Evolutionary conservation across 2,888 invertebrate species (phyloP), one percentile per base, ranked within the genome.

Genomic region (Elysia crispata): DNA sequence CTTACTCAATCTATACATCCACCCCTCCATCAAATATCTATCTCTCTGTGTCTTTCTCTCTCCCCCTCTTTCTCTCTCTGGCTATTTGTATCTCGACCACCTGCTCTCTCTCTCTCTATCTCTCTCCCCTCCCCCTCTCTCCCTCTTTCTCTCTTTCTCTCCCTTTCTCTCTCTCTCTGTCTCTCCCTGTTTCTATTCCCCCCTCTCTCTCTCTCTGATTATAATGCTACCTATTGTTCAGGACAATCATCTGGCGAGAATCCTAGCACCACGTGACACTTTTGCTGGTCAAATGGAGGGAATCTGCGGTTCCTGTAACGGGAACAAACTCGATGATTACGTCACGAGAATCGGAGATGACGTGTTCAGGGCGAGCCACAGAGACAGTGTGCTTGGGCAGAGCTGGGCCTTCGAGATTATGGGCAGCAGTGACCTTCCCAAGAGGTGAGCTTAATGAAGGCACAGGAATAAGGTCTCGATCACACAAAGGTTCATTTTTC

Each of bases 251-350:
- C 20, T 69, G 41, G 69, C 23, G 8, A 15, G 41, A 23, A 33
- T 69, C 11, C 18, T 41, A 20, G 69, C 41, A 1, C 69, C 69
- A 30, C 23, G 28, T 18, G 23, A 69, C 30, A 69, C 13, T 1
- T 69, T 69, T n/a, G 69, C 69, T 13, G 69, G 69, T 1, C 15
- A 69, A 8, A 20, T 69, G 69, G 18, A 30, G 13, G 69, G 69
- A 1, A 69, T 69, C 1, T 69, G 69, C n/a, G 69, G 69, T 13
- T n/a, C 69, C 30, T 69, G 69, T 20, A 69, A 69, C 33, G 69
- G 69, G 20, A n/a, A 69, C 23, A 13, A 30, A 15, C 25, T 13
- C 8, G 69, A 69, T 31, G 69, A 69, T 20, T 69, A 69, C 41
- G 20, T 31, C 20, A 15, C 41, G 1, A 18, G 31, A 25, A 23